Percentiles rank a stretch among this genome's conserved stretches.
Conservation (phyloP, 1,140 invertebrate genomes). For the Procambarus virginalis region DNA sequence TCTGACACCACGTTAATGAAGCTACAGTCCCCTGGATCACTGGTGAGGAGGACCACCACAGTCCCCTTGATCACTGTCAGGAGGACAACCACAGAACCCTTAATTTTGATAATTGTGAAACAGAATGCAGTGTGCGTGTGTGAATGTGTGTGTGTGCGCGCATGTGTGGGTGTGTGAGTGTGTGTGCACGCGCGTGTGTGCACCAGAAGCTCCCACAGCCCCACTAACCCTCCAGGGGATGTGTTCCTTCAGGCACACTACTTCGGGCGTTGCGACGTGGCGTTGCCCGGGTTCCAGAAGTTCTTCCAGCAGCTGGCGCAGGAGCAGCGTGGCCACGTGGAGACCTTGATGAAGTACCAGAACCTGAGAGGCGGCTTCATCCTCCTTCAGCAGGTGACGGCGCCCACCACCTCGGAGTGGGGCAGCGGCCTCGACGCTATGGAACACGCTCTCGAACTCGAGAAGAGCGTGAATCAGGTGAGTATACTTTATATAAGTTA, state of each 20-base stretch:
- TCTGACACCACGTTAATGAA: no score
- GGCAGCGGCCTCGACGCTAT: constrained; percentile 81
- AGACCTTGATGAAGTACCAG: constrained; percentile 82
- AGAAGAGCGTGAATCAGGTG: constrained; percentile 83
- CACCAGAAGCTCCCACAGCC: background rate
- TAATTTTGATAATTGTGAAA: no score
- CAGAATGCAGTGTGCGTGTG: no score
- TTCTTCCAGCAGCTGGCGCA: constrained; percentile 84
- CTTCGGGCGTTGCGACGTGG: constrained; percentile 88
- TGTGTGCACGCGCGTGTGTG: background rate
- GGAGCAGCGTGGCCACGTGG: constrained; percentile 86
- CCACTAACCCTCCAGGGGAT: background rate
- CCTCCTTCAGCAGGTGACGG: constrained; percentile 76
- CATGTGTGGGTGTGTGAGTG: constrained; percentile 15
- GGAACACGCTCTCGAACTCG: constrained; percentile 82
- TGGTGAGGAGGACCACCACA: no score
- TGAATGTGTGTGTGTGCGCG: no score
- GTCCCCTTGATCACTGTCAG: no score
- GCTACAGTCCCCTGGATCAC: no score
- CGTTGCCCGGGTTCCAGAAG: constrained; percentile 81
- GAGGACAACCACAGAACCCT: no score
- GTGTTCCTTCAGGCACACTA: constrained; percentile 75
- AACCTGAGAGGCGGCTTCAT: constrained; percentile 87
- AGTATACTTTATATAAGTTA: background rate
- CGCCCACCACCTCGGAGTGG: constrained; percentile 81